Evolutionary conservation across 1,140 invertebrate genomes (phyloP), one percentile per base, ranked within the genome.

Genomic region (Micrasema longulum): DNA sequence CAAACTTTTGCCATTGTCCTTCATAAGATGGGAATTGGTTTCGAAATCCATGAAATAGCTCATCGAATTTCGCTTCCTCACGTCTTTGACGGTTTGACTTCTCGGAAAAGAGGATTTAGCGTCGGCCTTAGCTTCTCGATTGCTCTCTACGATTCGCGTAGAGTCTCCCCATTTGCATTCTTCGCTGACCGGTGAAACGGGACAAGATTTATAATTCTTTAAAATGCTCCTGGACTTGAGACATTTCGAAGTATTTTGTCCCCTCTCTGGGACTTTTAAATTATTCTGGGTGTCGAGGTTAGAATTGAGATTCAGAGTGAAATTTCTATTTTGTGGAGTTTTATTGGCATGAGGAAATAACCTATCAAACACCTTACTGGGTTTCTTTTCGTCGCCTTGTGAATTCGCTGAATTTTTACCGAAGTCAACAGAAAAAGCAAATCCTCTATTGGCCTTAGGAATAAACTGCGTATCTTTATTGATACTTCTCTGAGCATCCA

Each of bases 131-230:
- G 72, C 26, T 79, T 47, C 11, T 2, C n/a, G 16, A 18, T 63
- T 22, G 9, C 16, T 43, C 3, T 63, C 57, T 22, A 36, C 11
- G 18, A 43, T 23, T 63, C 14, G 57, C n/a, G 72, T 68, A 0
- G 71, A 88, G 76, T 88, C 87, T 2, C 82, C 80, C 85, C 89
- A 89, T 76, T 89, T 88, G 20, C 89, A 86, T 76, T 91, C 89
- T 76, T 91, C 89, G 26, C 87, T 89, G 0, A 91, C 89, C 0
- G 89, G 89, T 1, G 89, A 90, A 0, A 91, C 89, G 0, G 89
- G 89, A 75, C 89, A 87, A 5, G 89, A 90, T 76, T 91, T 91
- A 71, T 91, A 89, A 78, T 90, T 87, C 72, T 90, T 91, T 64
- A 90, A 85, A 45, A 89, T 89, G 76, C 87, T 88, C 6, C 87